A percentile compares a stretch with the other conserved stretches of the same genome.
These are phyloP conservation scores for Exephanes ischioxanthus DNA, from an alignment of 2,888 invertebrate species.

Conservation along the genomic window DNA sequence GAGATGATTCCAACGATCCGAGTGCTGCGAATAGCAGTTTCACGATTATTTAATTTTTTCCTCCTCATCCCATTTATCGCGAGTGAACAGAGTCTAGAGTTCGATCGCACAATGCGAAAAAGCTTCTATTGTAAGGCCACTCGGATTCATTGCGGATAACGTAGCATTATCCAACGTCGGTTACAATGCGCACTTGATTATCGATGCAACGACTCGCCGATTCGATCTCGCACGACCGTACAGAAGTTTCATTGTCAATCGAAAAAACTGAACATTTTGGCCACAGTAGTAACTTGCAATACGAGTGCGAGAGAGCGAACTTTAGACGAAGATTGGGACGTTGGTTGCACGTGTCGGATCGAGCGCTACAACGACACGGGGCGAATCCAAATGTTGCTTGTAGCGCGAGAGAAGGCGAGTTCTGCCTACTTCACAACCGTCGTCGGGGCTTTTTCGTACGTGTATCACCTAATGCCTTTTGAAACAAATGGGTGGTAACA, in stretches of 20 bases:
- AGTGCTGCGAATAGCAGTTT: not conserved
- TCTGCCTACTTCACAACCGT: too few relatives aligned
- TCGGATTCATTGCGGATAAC: not conserved
- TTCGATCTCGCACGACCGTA: not conserved
- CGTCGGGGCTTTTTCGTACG: too few relatives aligned
- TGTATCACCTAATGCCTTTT: too few relatives aligned
- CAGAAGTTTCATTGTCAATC: not conserved
- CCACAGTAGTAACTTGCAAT: too few relatives aligned
- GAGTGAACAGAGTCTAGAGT: conserved; percentile 7
- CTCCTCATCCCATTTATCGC: conserved; percentile 1
- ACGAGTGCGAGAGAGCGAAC: too few relatives aligned
- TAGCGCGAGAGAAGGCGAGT: too few relatives aligned
- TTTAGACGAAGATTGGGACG: too few relatives aligned
- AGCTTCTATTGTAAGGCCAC: not conserved
- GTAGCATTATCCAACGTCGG: not conserved
- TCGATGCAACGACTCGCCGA: not conserved
- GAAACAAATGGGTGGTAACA: too few relatives aligned
- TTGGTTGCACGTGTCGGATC: too few relatives aligned
- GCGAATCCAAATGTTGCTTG: too few relatives aligned
- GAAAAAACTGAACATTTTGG: too few relatives aligned
- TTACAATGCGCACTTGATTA: not conserved
- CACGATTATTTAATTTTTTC: not conserved
- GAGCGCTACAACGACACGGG: too few relatives aligned
- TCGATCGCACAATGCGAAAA: not conserved
- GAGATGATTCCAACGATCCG: conserved; percentile 25